Evolutionary conservation across 2,113 vertebrate genomes (phyloP).

Genomic region (Mystacornis crossleyi): DNA sequence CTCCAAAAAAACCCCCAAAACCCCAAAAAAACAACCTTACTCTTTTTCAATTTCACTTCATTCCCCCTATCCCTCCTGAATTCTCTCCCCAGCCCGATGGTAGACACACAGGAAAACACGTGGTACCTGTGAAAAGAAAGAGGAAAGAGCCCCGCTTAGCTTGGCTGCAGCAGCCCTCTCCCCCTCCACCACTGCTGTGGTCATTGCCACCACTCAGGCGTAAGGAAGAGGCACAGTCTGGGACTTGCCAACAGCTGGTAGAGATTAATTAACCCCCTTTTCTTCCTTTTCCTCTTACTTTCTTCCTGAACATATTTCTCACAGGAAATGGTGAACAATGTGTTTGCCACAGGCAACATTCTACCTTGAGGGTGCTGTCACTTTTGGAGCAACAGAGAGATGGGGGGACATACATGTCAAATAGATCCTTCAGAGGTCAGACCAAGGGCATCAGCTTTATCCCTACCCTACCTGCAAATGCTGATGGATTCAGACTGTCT

Average conservation of each 20-base stretch:
- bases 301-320: neutral
- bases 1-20: neutral
- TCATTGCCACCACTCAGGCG: neutral
- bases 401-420: neutral
- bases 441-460: neutral
- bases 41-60: neutral
- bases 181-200: neutral
- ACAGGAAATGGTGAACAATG: neutral
- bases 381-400: neutral
- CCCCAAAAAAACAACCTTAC: neutral
- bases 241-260: neutral
- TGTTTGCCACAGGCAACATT: neutral
- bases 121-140: neutral
- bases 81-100: neutral
- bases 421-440: neutral
- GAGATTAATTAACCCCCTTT: neutral
- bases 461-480: neutral
- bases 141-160: neutral
- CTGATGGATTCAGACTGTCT: neutral
- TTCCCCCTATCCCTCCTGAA: neutral
- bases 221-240: neutral
- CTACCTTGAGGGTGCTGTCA: neutral
- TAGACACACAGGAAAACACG: neutral
- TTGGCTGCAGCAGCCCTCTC: neutral
- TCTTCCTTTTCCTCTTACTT: neutral